Evolutionary conservation across 2,113 vertebrate genomes (phyloP).

Genomic region (Boleophthalmus pectinirostris): DNA sequence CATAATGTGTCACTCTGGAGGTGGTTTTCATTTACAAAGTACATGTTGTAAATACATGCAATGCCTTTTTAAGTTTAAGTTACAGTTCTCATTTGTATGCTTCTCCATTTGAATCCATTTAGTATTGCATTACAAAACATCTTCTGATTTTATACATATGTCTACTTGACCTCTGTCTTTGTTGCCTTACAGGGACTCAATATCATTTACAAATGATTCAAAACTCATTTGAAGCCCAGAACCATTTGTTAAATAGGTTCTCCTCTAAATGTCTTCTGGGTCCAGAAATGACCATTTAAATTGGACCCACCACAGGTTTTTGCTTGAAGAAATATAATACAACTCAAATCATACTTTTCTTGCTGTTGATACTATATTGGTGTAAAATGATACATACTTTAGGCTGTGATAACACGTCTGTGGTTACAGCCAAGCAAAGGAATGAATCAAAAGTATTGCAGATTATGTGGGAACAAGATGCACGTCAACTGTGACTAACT

Average conservation of each 20-base stretch:
- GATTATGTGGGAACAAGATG: neutral
- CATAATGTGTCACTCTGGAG: neutral
- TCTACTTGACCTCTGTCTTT: neutral
- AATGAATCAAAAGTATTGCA: neutral
- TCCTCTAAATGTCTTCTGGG: constrained; percentile 23
- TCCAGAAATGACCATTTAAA: constrained; percentile 17
- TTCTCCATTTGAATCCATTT: neutral
- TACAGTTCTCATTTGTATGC: neutral
- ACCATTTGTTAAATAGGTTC: constrained; percentile 14
- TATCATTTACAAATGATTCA: constrained; percentile 18
- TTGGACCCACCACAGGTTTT: neutral
- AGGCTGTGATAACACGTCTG: neutral
- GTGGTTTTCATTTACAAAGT: neutral
- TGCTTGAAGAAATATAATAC: neutral
- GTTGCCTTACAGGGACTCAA: neutral
- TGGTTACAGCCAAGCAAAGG: neutral
- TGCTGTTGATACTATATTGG: no score
- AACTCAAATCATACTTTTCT: no score
- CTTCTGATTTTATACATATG: neutral
- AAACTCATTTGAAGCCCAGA: constrained; percentile 22
- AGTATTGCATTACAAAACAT: neutral
- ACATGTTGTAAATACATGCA: neutral
- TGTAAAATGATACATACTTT: no score
- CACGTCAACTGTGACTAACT: neutral
- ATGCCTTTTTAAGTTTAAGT: neutral